Conservation (phyloP, 2,113 vertebrate genomes). For the Spheniscus mendiculus region DNA sequence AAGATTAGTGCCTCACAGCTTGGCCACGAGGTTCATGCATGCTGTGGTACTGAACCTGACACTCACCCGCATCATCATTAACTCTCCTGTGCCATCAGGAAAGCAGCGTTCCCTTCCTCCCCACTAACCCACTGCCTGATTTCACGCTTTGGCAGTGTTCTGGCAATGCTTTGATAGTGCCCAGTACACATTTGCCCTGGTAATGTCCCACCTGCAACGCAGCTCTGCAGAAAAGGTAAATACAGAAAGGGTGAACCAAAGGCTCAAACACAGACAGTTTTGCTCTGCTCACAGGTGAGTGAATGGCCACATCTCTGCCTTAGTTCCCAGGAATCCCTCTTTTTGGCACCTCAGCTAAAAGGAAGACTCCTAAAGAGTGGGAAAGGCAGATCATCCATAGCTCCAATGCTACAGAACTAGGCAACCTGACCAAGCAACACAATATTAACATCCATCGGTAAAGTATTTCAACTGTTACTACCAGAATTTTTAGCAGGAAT, state of each 20-base stretch:
- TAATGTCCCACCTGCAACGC: not conserved
- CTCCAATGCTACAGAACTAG: too few relatives aligned
- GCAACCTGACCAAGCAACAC: not conserved
- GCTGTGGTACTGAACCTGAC: not conserved
- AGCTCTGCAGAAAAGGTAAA: not conserved
- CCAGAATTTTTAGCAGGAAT: not conserved
- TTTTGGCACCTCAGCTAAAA: not conserved
- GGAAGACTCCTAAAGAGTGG: not conserved
- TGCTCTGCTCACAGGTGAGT: not conserved
- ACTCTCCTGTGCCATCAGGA: not conserved
- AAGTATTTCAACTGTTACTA: not conserved
- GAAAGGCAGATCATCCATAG: not conserved
- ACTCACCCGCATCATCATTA: fast-evolving
- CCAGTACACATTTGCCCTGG: too few relatives aligned
- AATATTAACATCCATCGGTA: not conserved
- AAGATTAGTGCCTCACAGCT: not conserved
- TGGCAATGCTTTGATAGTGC: not conserved
- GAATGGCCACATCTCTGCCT: not conserved
- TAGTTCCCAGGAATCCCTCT: not conserved
- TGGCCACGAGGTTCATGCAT: not conserved
- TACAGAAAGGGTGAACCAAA: not conserved
- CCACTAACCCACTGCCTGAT: too few relatives aligned
- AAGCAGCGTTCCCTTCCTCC: not conserved
- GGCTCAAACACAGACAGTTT: not conserved
- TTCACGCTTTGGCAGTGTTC: not conserved